Base-by-base conservation (phyloP, 2,113 vertebrate genomes). In the Progne subis region DNA sequence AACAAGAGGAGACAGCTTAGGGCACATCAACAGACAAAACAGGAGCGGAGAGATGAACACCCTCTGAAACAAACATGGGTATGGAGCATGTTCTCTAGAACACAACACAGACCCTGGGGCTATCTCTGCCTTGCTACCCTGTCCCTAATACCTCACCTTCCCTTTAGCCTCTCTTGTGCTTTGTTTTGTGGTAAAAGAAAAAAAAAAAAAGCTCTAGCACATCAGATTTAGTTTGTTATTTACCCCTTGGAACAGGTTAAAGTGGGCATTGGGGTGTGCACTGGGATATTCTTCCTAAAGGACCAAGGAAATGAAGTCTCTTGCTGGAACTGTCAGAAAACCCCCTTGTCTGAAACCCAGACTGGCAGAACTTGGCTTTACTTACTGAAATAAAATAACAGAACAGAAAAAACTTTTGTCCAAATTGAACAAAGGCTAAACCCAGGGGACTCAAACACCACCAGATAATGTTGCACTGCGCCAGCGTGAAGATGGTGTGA, bases 161-260 rank as follows among this genome's bases (percentile, higher is more conserved):
- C 67, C 63, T 79, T 69, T 31, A 75, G 43, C n/a, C 32, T 72
- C 37, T 61, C 68, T 67, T 56, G 32, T 2, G 1, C 43, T 87
- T 80, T 72, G n/a, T 37, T 84, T 78, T 69, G 43, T 24, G 10
- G n/a, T 23, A 25, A 82, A 37, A 37, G 37, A 37, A 37, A 37
- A 9, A 37, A 37, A 37, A 13, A 43, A 81, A 71, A 67, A 60
- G 68, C 47, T 57, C 31, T 2, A 92, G 89, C 64, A 69, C 61
- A 79, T 50, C 53, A 91, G 90, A 91, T 92, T 90, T 94, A 95
- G 93, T 76, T 94, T 65, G 93, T 96, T 94, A 96, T 95, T 93
- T 70, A 80, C n/a, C 59, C 70, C 56, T 69, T 69, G 83, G 75
- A 88, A 88, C 19, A 95, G 80, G 70, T 95, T 91, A 83, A 86